Conservation (phyloP, 2,888 invertebrate species). For the Drosophila peninsularis region DNA sequence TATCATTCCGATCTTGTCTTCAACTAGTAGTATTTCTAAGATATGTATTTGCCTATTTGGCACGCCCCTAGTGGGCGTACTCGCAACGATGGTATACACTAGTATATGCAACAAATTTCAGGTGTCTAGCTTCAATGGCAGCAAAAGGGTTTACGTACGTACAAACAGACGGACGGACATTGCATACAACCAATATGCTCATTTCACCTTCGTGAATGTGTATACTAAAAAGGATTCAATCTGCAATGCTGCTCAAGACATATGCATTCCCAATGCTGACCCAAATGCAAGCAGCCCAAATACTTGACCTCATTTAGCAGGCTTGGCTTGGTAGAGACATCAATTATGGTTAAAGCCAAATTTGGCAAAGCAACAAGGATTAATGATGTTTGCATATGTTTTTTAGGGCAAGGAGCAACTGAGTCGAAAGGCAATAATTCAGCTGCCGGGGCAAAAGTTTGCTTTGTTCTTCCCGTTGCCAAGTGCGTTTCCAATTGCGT, state of each 20-base stretch:
- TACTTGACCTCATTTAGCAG: neutral
- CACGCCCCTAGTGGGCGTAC: too few relatives aligned
- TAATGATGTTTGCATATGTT: neutral
- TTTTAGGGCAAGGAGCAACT: neutral
- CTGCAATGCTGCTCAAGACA: neutral
- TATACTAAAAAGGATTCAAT: neutral
- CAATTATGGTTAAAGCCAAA: conserved; percentile 1
- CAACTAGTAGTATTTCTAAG: too few relatives aligned
- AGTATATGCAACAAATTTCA: too few relatives aligned
- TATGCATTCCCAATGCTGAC: neutral
- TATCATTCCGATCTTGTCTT: too few relatives aligned
- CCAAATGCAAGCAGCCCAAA: neutral
- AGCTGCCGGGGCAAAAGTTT: conserved; percentile 14
- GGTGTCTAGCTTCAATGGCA: too few relatives aligned
- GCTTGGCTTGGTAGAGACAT: neutral
- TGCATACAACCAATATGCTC: too few relatives aligned
- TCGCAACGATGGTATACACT: too few relatives aligned
- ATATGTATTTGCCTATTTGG: too few relatives aligned
- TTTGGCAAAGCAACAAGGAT: neutral
- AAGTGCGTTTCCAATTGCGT: conserved; percentile 36
- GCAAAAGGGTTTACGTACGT: too few relatives aligned
- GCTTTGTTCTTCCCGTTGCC: conserved; percentile 22
- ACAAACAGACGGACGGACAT: too few relatives aligned
- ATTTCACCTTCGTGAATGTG: too few relatives aligned
- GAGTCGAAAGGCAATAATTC: neutral